Evolutionary conservation across 2,113 vertebrate genomes (phyloP).

Genomic region (Aramus guarauna): DNA sequence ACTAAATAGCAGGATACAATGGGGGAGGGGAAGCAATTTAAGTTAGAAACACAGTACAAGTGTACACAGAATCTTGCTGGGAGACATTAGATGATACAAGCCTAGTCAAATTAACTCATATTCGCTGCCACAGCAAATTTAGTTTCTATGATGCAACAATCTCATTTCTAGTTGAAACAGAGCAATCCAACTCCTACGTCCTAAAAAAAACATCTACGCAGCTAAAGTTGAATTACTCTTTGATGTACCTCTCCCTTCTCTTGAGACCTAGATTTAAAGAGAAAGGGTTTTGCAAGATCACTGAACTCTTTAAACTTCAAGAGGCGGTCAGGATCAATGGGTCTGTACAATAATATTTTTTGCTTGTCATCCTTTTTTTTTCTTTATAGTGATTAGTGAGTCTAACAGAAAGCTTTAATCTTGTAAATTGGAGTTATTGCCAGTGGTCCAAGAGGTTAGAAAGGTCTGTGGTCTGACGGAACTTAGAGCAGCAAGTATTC

Average conservation of each 20-base stretch:
- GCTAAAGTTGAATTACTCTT: conserved; percentile 57
- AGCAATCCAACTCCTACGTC: conserved; percentile 65
- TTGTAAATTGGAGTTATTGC: not conserved
- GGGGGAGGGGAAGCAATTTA: not conserved
- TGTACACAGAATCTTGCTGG: conserved; percentile 13
- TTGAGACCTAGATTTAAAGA: conserved; percentile 55
- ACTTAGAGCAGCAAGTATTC: not conserved
- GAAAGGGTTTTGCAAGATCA: conserved; percentile 64
- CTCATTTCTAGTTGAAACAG: conserved; percentile 68
- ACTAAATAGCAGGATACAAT: not conserved
- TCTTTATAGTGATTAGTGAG: not conserved
- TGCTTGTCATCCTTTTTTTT: not conserved
- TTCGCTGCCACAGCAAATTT: conserved; percentile 59
- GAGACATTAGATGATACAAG: conserved; percentile 57
- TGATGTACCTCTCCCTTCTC: conserved; percentile 70
- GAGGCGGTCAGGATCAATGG: conserved; percentile 38
- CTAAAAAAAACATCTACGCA: not conserved
- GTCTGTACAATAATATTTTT: not conserved
- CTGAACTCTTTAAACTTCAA: conserved; percentile 50
- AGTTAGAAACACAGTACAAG: not conserved
- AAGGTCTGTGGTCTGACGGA: not conserved
- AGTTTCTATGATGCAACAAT: conserved; percentile 62
- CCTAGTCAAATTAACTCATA: conserved; percentile 53
- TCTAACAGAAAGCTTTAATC: conserved; percentile 18
- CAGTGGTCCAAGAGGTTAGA: not conserved